Evolutionary conservation across 2,888 invertebrate species (phyloP).

Genomic region (Polyommatus iphigenia): DNA sequence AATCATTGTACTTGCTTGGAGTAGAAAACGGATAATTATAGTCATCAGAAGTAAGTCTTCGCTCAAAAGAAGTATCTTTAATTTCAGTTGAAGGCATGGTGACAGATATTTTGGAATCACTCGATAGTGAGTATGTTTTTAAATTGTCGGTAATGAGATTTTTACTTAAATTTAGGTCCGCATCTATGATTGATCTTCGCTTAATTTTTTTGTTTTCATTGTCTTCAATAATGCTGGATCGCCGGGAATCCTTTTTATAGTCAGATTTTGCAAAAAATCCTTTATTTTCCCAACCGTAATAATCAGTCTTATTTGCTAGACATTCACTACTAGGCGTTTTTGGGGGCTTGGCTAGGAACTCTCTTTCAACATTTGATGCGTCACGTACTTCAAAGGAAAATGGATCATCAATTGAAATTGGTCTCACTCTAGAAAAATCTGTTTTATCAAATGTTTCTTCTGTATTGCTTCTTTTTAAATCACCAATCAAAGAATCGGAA

Average conservation of each 20-base stretch:
- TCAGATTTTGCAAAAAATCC: constrained; percentile 70
- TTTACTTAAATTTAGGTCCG: constrained; percentile 44
- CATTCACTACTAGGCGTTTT: constrained; percentile 70
- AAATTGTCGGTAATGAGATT: constrained; percentile 56
- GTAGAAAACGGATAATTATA: constrained; percentile 65
- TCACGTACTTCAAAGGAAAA: constrained; percentile 65
- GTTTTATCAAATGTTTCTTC: constrained; percentile 53
- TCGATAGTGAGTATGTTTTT: constrained; percentile 66
- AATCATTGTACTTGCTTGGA: constrained; percentile 70
- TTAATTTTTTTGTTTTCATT: constrained; percentile 53
- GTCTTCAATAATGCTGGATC: constrained; percentile 39
- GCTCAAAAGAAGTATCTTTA: constrained; percentile 62
- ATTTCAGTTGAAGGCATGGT: constrained; percentile 61
- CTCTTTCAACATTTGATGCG: constrained; percentile 49
- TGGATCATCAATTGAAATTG: constrained; percentile 74
- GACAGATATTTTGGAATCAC: constrained; percentile 62
- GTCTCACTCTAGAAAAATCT: constrained; percentile 64
- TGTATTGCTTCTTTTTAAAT: constrained; percentile 57
- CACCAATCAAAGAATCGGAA: constrained; percentile 71
- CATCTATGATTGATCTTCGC: constrained; percentile 45
- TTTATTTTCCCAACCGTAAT: constrained; percentile 78
- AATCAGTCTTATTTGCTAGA: constrained; percentile 71
- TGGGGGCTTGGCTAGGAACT: constrained; percentile 52
- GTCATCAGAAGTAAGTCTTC: constrained; percentile 60
- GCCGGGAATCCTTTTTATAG: constrained; percentile 46